Conservation (phyloP, 1,140 invertebrate species). For the Akabosia matsudoensis region DNA sequence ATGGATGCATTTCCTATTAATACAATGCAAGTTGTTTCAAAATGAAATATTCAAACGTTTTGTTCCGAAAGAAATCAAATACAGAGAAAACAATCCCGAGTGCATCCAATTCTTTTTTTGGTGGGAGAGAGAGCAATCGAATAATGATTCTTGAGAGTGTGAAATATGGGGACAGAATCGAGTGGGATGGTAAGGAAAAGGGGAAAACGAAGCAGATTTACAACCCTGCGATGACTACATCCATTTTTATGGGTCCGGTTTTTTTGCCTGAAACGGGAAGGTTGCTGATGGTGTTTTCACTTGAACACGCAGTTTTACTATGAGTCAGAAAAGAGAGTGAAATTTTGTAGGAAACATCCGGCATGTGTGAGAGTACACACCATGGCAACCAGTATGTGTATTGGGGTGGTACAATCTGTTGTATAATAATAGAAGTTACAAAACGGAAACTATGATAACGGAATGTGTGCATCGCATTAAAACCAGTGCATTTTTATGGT, state of each 20-base stretch:
- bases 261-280: not conserved
- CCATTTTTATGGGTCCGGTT: slow-evolving; percentile 22
- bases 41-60: slow-evolving; percentile 2
- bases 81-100: slow-evolving; percentile 11
- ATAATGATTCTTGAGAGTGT: slow-evolving; percentile 23
- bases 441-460: slow-evolving; percentile 22
- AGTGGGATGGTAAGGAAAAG: slow-evolving; percentile 23
- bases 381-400: not conserved
- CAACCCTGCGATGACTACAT: slow-evolving; percentile 26
- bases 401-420: not conserved
- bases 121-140: not conserved
- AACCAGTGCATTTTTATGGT: not conserved
- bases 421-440: not conserved
- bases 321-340: too few species aligned
- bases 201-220: slow-evolving; percentile 44
- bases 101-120: not conserved
- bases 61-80: not conserved
- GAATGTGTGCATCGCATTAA: slow-evolving; percentile 23
- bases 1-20: too few species aligned
- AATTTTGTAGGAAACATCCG: too few species aligned
- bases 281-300: not conserved
- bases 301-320: slow-evolving; percentile 2
- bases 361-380: not conserved
- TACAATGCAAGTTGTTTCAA: too few species aligned
- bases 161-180: slow-evolving; percentile 37